Percentiles rank a stretch among this genome's conserved stretches.
These are phyloP conservation scores for Drosophila paranaensis DNA, from an alignment of 2,888 invertebrate genomes.

Conservation along the genomic window DNA sequence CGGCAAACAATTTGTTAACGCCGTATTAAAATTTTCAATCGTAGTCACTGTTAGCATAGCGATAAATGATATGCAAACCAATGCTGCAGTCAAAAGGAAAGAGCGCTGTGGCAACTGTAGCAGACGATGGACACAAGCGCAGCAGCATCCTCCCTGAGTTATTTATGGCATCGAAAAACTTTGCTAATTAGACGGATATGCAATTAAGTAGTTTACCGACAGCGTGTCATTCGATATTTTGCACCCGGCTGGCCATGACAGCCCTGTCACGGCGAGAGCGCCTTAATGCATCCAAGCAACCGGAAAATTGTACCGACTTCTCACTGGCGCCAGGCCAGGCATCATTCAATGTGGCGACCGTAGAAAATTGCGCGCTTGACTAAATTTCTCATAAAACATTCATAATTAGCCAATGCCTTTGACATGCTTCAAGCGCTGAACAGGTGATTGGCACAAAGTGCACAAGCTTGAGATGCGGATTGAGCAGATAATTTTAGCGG, in stretches of 20 bases:
- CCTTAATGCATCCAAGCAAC: constrained; percentile 37
- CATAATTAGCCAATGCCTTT: constrained; percentile 62
- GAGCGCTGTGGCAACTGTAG: neutral
- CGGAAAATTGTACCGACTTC: constrained; percentile 41
- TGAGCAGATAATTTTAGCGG: neutral
- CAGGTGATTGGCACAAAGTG: constrained; percentile 45
- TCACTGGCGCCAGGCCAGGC: neutral
- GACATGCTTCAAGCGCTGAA: constrained; percentile 32
- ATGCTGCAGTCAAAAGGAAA: neutral
- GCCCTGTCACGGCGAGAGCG: constrained; percentile 24
- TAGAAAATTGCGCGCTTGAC: constrained; percentile 20
- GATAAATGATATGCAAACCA: constrained; percentile 47
- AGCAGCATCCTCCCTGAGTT: constrained; percentile 2
- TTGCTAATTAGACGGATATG: constrained; percentile 81
- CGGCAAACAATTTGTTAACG: constrained; percentile 48
- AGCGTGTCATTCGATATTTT: constrained; percentile 70
- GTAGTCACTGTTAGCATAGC: constrained; percentile 16
- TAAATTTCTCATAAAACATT: constrained; percentile 53
- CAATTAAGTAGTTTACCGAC: constrained; percentile 82
- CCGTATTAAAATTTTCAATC: constrained; percentile 24
- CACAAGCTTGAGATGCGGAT: neutral
- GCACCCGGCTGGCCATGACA: constrained; percentile 38
- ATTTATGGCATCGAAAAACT: constrained; percentile 48
- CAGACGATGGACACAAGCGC: neutral
- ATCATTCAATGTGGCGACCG: constrained; percentile 1